phyloP scores from a whole-genome alignment of 2,113 vertebrate species.

The Choloepus hoffmanni region DNA sequence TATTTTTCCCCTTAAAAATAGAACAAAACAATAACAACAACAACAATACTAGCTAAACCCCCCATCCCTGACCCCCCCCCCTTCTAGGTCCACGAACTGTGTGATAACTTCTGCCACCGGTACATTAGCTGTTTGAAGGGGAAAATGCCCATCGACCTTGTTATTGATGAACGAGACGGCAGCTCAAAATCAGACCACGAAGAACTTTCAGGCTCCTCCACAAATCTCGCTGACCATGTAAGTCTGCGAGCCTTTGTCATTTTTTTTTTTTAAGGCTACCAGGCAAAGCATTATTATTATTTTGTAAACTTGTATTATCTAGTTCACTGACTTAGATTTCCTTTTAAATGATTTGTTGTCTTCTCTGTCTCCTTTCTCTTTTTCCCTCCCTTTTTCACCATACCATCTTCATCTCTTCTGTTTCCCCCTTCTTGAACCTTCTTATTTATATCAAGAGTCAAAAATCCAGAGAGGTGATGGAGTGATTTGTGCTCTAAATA shows the following conservation, averaged over 20 bases:
- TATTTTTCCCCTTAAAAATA: constrained; percentile 75
- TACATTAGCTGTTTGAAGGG: constrained; percentile 99
- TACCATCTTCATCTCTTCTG: background rate
- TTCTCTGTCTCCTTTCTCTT: background rate
- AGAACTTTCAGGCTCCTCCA: constrained; percentile 99
- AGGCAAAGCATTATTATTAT: constrained; percentile 17
- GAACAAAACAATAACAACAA: constrained; percentile 64
- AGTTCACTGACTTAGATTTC: constrained; percentile 39
- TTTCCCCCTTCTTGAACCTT: constrained; percentile 29
- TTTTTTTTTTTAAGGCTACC: constrained; percentile 20
- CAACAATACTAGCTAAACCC: constrained; percentile 46
- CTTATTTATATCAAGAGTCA: constrained; percentile 23
- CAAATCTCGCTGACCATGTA: constrained; percentile 99
- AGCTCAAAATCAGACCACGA: constrained; percentile 99
- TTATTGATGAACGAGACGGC: constrained; percentile 99
- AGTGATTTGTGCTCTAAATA: constrained; percentile 69
- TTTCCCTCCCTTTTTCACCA: background rate
- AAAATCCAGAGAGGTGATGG: constrained; percentile 31
- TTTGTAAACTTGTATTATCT: constrained; percentile 32
- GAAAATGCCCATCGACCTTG: constrained; percentile 99
- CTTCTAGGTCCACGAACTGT: constrained; percentile 97
- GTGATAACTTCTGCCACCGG: constrained; percentile 99
- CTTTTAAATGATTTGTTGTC: constrained; percentile 10
- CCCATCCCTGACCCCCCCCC: constrained; percentile 50
- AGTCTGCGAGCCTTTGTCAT: constrained; percentile 86